phyloP scores from a whole-genome alignment of 2,113 vertebrate genomes.

The Mugil cephalus region DNA sequence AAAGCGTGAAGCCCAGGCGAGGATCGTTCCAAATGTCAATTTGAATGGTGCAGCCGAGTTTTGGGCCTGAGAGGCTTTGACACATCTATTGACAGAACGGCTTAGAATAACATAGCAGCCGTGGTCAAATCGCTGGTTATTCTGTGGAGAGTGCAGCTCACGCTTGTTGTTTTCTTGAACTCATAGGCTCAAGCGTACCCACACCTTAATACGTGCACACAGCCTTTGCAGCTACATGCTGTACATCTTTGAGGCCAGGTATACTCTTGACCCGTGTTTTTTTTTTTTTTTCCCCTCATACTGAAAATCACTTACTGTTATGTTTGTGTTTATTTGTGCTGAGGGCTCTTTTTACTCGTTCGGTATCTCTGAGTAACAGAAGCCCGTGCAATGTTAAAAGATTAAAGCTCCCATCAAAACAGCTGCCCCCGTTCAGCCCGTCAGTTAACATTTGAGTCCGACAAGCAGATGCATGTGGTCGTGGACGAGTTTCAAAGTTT shows the following conservation, averaged over 20 bases:
- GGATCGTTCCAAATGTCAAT: slow-evolving; percentile 82
- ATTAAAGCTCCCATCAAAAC: slow-evolving; percentile 41
- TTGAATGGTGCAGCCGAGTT: slow-evolving; percentile 70
- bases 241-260: slow-evolving; percentile 11
- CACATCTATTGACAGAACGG: slow-evolving; percentile 66
- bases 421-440: not conserved
- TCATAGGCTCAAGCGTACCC: not conserved
- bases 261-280: slow-evolving; percentile 22
- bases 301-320: not conserved
- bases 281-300: not conserved
- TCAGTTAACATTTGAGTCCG: slow-evolving; percentile 22
- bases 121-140: slow-evolving; percentile 58
- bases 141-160: slow-evolving; percentile 41
- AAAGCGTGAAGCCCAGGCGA: slow-evolving; percentile 69
- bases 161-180: not conserved
- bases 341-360: slow-evolving; percentile 31
- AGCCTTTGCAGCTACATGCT: not conserved
- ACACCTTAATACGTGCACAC: slow-evolving; percentile 1
- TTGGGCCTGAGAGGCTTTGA: slow-evolving; percentile 71
- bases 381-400: slow-evolving; percentile 26
- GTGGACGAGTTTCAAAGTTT: not conserved
- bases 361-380: slow-evolving; percentile 49
- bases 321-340: slow-evolving; percentile 31
- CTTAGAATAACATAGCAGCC: slow-evolving; percentile 66
- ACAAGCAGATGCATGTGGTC: not conserved